phyloP scores from a whole-genome alignment of 2,113 vertebrate species.

The Heterotilapia buettikoferi region DNA sequence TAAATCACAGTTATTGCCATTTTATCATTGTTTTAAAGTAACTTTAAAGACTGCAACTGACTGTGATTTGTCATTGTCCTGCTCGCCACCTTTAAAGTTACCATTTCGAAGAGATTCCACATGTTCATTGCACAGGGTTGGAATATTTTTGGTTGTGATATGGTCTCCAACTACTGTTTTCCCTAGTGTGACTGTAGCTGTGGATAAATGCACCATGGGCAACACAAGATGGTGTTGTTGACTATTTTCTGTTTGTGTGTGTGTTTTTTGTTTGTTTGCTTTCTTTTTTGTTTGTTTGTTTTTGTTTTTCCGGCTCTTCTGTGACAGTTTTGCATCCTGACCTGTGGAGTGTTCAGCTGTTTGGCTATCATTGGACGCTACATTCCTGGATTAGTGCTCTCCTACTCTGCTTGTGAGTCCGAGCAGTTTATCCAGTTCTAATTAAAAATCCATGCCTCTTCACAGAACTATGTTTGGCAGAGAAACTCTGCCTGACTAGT shows the following conservation, averaged over 20 bases:
- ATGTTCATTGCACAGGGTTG: background rate
- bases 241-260: background rate
- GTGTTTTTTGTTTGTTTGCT: background rate
- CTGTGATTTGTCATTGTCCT: background rate
- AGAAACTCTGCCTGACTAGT: constrained; percentile 8
- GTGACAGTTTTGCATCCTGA: constrained; percentile 89
- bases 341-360: constrained; percentile 81
- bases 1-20: background rate
- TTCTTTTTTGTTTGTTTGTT: background rate
- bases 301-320: background rate
- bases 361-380: constrained; percentile 84
- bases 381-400: constrained; percentile 88
- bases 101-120: background rate
- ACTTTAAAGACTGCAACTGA: background rate
- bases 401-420: constrained; percentile 86
- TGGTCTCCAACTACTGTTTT: background rate
- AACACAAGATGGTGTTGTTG: background rate
- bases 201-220: background rate
- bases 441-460: background rate
- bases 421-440: background rate
- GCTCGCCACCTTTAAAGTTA: background rate
- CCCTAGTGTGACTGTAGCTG: background rate
- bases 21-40: background rate
- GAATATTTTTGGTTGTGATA: background rate
- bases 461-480: background rate